Evolutionary conservation across 92 coral and sea anemone genomes (phyloP).

Genomic region (Epizoanthus ramosus): DNA sequence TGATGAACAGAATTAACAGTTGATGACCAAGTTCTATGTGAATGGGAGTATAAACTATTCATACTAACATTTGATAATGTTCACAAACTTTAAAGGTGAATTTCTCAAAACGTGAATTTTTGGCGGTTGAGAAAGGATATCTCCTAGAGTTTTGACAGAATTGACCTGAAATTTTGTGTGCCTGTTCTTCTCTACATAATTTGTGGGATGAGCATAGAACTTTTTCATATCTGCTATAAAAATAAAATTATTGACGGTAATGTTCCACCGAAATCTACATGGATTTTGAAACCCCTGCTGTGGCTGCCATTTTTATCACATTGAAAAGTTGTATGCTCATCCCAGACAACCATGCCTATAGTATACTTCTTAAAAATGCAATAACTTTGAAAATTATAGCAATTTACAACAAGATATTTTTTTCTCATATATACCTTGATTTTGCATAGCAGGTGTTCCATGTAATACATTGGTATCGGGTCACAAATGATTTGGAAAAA

Average conservation of each 20-base stretch:
- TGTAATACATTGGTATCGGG: constrained; percentile 49
- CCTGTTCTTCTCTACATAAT: constrained; percentile 46
- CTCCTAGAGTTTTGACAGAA: constrained; percentile 48
- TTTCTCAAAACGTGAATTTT: constrained; percentile 45
- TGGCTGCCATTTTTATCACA: constrained; percentile 27
- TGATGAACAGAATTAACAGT: constrained; percentile 35
- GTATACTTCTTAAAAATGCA: constrained; percentile 25
- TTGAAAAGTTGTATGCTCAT: constrained; percentile 26
- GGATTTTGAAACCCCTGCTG: constrained; percentile 29
- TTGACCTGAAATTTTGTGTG: constrained; percentile 48
- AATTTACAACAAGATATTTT: constrained; percentile 24
- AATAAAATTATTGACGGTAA: constrained; percentile 24
- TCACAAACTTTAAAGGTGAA: constrained; percentile 46
- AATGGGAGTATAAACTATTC: constrained; percentile 40
- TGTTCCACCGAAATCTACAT: constrained; percentile 27
- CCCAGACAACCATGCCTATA: constrained; percentile 29
- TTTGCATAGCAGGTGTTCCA: constrained; percentile 35
- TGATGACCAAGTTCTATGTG: constrained; percentile 38
- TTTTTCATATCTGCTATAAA: constrained; percentile 30
- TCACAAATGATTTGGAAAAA: constrained; percentile 38
- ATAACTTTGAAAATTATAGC: constrained; percentile 24
- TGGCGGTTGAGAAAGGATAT: constrained; percentile 52
- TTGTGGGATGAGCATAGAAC: constrained; percentile 53
- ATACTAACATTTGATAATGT: constrained; percentile 42
- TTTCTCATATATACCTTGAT: constrained; percentile 25